Evolutionary conservation across 2,113 vertebrate genomes (phyloP), one percentile per base, ranked within the genome.

Genomic region (Platycercus adscitus): DNA sequence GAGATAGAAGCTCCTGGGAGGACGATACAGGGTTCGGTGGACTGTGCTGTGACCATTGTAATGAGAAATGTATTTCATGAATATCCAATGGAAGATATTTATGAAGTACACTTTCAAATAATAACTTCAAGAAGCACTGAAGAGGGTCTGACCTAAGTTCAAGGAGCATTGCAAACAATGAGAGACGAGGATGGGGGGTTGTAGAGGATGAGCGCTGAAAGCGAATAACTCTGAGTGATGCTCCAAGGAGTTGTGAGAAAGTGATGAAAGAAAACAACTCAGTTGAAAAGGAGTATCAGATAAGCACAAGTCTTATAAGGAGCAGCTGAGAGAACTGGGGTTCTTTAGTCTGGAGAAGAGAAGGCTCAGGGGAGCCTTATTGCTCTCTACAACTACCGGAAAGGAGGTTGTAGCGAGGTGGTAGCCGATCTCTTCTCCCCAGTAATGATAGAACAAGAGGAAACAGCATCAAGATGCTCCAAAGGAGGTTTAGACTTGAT

Each of bases 31-130:
- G 11, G 44, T 6, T 14, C 6, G 41, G 41, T 6, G 2, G 18
- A 6, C 9, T 8, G 1, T 4, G 3, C 10, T 0, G 39, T 8
- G 66, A 19, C 70, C 13, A 0, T 13, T 29, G 7, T 17, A 26
- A 19, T 1, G n/a, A 26, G 33, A 56, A 50, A 53, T 23, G 9
- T 6, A 7, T 41, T 58, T 17, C 2, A 6, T 33, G 28, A 46
- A 11, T 25, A 39, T 13, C 9, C 44, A 5, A 11, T 4, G 50
- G 41, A 16, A 71, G 50, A 13, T 11, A 3, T 21, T 52, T 41
- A 16, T 13, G 28, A 52, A 25, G 7, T 6, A 10, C 10, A 1
- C 46, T 71, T 75, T 24, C 37, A 37, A 44, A 46, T 25, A 18
- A 4, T 8, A 11, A 39, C 28, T 28, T 25, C n/a, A 24, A 60